phyloP scores from a whole-genome alignment of 2,888 invertebrate species.

The Thymelicus sylvestris region DNA sequence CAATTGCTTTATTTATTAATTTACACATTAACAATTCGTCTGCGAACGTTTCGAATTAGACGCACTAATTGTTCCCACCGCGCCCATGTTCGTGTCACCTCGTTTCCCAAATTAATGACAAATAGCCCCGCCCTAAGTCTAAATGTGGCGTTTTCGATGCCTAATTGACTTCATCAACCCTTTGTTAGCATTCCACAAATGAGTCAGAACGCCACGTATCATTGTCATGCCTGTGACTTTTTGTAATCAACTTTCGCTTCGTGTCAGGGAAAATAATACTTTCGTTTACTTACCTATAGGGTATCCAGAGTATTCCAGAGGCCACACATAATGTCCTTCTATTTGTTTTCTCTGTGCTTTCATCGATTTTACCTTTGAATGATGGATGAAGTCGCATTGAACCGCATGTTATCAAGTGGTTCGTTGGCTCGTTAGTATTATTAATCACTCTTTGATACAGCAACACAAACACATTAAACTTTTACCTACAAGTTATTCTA shows the following conservation, averaged over 20 bases:
- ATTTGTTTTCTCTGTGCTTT: too few relatives aligned
- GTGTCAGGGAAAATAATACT: too few relatives aligned
- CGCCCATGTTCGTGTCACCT: constrained; percentile 78
- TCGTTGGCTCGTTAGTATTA: too few relatives aligned
- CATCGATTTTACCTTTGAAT: too few relatives aligned
- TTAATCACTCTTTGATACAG: too few relatives aligned
- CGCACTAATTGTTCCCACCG: constrained; percentile 76
- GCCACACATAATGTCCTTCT: too few relatives aligned
- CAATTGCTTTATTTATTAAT: background rate
- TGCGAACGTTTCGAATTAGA: constrained; percentile 50
- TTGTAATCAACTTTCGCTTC: background rate
- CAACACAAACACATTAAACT: too few relatives aligned
- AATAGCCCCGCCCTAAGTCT: constrained; percentile 65
- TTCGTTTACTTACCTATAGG: too few relatives aligned
- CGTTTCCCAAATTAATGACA: constrained; percentile 82
- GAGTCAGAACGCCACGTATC: constrained; percentile 59
- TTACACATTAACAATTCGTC: constrained; percentile 4
- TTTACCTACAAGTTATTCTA: too few relatives aligned
- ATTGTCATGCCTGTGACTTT: constrained; percentile 37
- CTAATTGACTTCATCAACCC: constrained; percentile 77
- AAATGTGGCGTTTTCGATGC: constrained; percentile 77
- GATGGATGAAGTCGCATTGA: too few relatives aligned
- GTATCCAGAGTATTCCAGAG: too few relatives aligned
- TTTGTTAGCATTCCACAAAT: constrained; percentile 65
- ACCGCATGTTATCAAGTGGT: too few relatives aligned